A percentile compares a stretch with the other conserved stretches of the same genome.
Evolutionary conservation across 2,113 vertebrate species (phyloP).

Genomic region (Calonectris borealis): DNA sequence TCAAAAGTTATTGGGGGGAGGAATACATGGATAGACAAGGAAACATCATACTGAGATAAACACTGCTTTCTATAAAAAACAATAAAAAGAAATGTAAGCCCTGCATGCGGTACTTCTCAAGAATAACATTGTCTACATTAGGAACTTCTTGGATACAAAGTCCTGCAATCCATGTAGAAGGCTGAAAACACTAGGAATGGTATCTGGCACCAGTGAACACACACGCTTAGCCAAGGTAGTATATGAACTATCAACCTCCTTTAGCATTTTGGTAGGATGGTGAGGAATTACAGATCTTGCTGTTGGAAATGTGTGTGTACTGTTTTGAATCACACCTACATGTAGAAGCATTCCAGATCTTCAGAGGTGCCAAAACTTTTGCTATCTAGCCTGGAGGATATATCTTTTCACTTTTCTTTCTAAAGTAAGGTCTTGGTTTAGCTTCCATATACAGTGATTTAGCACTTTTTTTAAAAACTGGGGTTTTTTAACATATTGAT

Average conservation of each 20-base stretch:
- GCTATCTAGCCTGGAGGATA: neutral
- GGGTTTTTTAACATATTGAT: constrained; percentile 22
- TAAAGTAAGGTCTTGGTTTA: constrained; percentile 43
- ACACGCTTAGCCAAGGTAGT: neutral
- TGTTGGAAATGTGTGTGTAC: constrained; percentile 55
- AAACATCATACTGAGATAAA: neutral
- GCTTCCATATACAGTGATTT: constrained; percentile 19
- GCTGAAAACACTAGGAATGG: neutral
- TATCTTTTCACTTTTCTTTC: constrained; percentile 31
- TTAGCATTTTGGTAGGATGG: constrained; percentile 24
- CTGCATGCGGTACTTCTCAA: neutral
- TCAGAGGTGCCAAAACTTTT: constrained; percentile 41
- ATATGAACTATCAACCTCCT: neutral
- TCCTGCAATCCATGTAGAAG: neutral
- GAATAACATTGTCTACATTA: neutral
- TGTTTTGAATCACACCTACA: constrained; percentile 57
- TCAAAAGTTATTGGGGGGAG: neutral
- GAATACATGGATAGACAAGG: neutral
- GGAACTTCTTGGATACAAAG: neutral
- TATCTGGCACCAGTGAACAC: neutral
- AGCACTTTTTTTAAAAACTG: constrained; percentile 20
- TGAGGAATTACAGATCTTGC: constrained; percentile 61
- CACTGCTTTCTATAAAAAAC: neutral
- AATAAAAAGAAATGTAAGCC: neutral
- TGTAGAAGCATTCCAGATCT: constrained; percentile 50